Evolutionary conservation across 1,140 invertebrate species (phyloP).

Genomic region (Dendrolimus kikuchii): DNA sequence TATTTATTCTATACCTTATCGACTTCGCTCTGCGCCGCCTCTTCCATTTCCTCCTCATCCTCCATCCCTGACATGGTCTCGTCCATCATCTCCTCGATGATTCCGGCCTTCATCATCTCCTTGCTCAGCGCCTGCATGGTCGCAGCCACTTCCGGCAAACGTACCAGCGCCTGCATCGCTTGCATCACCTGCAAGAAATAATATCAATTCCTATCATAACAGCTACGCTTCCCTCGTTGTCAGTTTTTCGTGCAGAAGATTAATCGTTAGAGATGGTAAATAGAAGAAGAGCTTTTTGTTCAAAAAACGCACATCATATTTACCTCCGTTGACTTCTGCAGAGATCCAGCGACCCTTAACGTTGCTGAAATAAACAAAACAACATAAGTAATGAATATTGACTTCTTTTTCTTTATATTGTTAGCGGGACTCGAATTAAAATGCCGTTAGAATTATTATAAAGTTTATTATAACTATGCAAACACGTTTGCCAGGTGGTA

Average conservation of each 20-base stretch:
- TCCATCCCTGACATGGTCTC: conserved; percentile 95
- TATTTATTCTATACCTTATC: conserved; percentile 80
- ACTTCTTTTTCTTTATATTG: too few relatives aligned
- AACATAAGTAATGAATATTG: background rate
- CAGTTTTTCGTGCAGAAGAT: too few relatives aligned
- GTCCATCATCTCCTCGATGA: conserved; percentile 99
- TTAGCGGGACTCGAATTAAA: too few relatives aligned
- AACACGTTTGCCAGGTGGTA: too few relatives aligned
- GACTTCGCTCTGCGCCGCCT: conserved; percentile 93
- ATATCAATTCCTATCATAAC: background rate
- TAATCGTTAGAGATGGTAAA: too few relatives aligned
- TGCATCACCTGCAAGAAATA: conserved; percentile 82
- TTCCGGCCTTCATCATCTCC: conserved; percentile 99
- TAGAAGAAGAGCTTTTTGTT: too few relatives aligned
- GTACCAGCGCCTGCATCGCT: conserved; percentile 93
- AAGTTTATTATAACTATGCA: too few relatives aligned
- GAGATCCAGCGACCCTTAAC: conserved; percentile 89
- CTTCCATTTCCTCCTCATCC: conserved; percentile 92
- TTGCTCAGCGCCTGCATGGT: conserved; percentile 98
- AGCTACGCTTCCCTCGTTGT: too few relatives aligned
- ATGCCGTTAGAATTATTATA: too few relatives aligned
- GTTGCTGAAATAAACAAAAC: conserved; percentile 76
- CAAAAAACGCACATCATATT: too few relatives aligned
- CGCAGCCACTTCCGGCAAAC: conserved; percentile 92
- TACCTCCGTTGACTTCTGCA: conserved; percentile 95